Percentiles rank a stretch among this genome's conserved stretches.
Conservation (phyloP, 2,113 vertebrate species). For the Seriola aureovittata region DNA sequence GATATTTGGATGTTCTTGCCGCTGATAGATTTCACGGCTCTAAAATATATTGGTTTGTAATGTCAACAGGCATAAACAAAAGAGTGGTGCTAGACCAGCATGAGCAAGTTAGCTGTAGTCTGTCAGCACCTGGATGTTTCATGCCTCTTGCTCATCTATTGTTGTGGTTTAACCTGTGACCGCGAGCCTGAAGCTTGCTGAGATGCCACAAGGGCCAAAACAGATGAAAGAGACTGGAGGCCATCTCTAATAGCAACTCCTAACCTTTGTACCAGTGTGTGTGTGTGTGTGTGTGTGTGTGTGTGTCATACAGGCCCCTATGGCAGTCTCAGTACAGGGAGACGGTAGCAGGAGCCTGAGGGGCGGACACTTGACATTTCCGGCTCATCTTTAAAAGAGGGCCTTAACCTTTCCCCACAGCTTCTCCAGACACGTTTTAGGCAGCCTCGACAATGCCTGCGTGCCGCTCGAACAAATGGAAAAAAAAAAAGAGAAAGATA, state of each 20-base stretch:
- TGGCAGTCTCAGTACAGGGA: slow-evolving; percentile 64
- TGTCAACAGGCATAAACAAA: neutral
- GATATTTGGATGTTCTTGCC: neutral
- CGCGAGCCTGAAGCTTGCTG: slow-evolving; percentile 34
- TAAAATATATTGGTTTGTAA: neutral
- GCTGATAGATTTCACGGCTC: neutral
- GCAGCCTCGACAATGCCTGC: slow-evolving; percentile 56
- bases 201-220: slow-evolving; percentile 56
- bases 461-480: slow-evolving; percentile 51
- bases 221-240: slow-evolving; percentile 69
- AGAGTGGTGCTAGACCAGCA: neutral
- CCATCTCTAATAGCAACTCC: slow-evolving; percentile 67
- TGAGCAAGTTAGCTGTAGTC: neutral
- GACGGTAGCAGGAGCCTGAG: slow-evolving; percentile 68
- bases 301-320: slow-evolving; percentile 59
- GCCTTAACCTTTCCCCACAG: slow-evolving; percentile 82
- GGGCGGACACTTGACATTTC: slow-evolving; percentile 85
- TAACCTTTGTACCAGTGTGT: slow-evolving; percentile 71
- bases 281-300: slow-evolving; percentile 35
- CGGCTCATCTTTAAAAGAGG: slow-evolving; percentile 81
- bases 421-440: slow-evolving; percentile 79
- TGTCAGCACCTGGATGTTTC: slow-evolving; percentile 28
- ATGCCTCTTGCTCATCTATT: slow-evolving; percentile 37
- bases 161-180: slow-evolving; percentile 63
- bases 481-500: neutral